Base-by-base conservation (phyloP, 2,113 vertebrate genomes). In the Amblyopsis rosae region DNA sequence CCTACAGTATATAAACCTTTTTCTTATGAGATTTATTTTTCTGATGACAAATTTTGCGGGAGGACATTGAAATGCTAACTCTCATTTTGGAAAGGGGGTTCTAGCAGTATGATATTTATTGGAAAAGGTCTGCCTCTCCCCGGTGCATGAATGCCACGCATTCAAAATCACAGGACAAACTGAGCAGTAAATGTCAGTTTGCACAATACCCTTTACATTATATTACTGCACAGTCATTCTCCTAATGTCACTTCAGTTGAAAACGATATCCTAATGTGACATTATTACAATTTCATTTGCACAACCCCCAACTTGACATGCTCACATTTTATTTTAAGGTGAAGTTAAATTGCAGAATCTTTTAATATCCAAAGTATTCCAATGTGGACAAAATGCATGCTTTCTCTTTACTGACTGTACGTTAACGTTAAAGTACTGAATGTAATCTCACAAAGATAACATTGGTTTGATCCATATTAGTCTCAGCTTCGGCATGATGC, bases 111-210 rank as follows among this genome's bases (percentile, higher is more conserved):
- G 55, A 62, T 81, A 26, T 76, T 83, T 83, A 70, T 65, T 41
- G 4, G 62, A 64, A 83, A 77, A 70, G 54, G 68, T 76, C 76
- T 69, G 11, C 62, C 45, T 72, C 49, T 79, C 62, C 75, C 69
- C 12, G 49, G 79, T 76, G 71, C 57, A 70, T 32, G 2, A 35
- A 82, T 73, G 33, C 57, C 0, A 13, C 61, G 62, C 54, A 62
- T 69, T 69, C 4, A 66, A 71, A 75, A 69, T 55, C 51, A 60
- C 51, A 33, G 2, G 19, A 55, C 60, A 62, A 67, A 74, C 46
- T 64, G 61, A 71, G 65, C 53, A 62, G 68, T 70, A 82, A 82
- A 82, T 81, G 80, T 81, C 82, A 82, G 66, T 68, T 80, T 75
- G 48, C 62, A 48, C 66, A 66, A 17, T 53, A 63, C 67, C 60